phyloP scores from a whole-genome alignment of 2,888 invertebrate species.

The Dasypogon diadema region DNA sequence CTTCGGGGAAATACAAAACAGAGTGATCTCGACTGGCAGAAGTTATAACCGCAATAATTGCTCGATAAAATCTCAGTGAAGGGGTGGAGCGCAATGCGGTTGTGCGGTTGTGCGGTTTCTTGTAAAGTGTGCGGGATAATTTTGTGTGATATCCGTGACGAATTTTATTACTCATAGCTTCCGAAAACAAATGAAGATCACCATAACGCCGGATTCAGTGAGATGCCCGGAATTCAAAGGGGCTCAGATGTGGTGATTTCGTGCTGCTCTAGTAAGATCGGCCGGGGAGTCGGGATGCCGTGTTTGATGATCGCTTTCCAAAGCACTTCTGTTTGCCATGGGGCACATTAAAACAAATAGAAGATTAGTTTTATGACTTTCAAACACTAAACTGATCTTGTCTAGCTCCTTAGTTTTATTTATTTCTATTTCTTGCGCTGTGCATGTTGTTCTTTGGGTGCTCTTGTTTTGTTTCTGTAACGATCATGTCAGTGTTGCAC shows the following conservation, averaged over 20 bases:
- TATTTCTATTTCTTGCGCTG: conserved; percentile 32
- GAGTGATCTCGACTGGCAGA: background rate
- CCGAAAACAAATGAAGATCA: conserved; percentile 48
- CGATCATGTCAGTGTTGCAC: conserved; percentile 28
- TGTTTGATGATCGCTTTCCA: conserved; percentile 34
- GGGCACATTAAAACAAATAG: conserved; percentile 49
- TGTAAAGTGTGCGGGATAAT: background rate
- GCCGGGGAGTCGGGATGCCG: background rate
- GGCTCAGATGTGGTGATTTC: conserved; percentile 7
- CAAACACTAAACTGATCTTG: conserved; percentile 43
- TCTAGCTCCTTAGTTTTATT: conserved; percentile 42
- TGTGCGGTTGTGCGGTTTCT: background rate
- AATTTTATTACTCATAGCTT: conserved; percentile 41
- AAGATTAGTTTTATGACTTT: conserved; percentile 46
- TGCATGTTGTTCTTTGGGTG: conserved; percentile 22
- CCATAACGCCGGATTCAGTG: conserved; percentile 15
- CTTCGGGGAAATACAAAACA: conserved; percentile 17
- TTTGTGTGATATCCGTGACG: conserved; percentile 34
- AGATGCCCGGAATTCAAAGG: conserved; percentile 30
- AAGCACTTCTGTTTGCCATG: conserved; percentile 43
- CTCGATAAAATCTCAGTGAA: background rate
- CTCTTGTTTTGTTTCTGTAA: conserved; percentile 42
- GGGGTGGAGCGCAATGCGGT: conserved; percentile 19
- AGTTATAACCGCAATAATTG: conserved; percentile 25
- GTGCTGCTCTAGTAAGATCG: background rate